A percentile compares a stretch with the other conserved stretches of the same genome.
phyloP scores from a whole-genome alignment of 2,113 vertebrate genomes.

The Papio anubis region DNA sequence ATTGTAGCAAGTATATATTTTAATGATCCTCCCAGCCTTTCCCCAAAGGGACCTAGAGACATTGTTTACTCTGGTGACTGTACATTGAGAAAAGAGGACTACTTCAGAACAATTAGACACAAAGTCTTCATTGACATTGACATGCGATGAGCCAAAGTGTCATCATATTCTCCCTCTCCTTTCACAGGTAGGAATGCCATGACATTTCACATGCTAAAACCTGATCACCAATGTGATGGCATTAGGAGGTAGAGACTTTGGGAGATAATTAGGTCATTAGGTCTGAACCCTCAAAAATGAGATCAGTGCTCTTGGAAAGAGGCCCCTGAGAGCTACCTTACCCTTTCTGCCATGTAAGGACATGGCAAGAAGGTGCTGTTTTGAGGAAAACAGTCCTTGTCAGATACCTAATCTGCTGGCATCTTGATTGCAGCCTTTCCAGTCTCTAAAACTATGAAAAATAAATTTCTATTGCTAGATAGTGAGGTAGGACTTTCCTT shows the following conservation, averaged over 20 bases:
- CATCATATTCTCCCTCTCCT: not conserved
- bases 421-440: not conserved
- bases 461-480: not conserved
- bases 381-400: not conserved
- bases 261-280: not conserved
- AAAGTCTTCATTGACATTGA: not conserved
- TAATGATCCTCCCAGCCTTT: not conserved
- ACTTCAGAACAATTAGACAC: not conserved
- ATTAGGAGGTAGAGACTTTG: not conserved
- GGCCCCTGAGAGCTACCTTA: not conserved
- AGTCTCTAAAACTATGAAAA: not conserved
- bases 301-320: not conserved
- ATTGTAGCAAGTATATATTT: not conserved
- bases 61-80: not conserved
- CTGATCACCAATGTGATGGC: not conserved
- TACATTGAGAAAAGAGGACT: not conserved
- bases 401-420: not conserved
- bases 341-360: not conserved
- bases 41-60: not conserved
- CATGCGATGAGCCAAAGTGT: not conserved
- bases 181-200: not conserved
- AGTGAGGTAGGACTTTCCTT: too few species aligned
- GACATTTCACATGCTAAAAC: not conserved
- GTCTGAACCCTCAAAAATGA: not conserved
- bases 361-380: not conserved